phyloP scores from a whole-genome alignment of 2,888 invertebrate genomes.

The Prosopocoilus inquinatus region DNA sequence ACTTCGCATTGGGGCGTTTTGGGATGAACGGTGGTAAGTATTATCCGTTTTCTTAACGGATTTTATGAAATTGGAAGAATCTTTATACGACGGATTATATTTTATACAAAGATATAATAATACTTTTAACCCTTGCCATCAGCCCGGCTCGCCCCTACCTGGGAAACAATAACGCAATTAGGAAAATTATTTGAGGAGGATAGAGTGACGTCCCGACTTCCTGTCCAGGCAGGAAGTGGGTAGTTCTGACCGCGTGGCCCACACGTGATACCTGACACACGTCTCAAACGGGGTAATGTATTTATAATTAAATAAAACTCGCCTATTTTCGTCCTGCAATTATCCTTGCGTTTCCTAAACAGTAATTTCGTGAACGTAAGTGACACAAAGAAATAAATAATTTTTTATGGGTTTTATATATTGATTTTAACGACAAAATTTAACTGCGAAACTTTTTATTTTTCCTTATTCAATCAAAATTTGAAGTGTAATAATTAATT shows the following conservation, averaged over 20 bases:
- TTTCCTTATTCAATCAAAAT: too few relatives aligned
- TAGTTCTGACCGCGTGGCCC: slow-evolving; percentile 40
- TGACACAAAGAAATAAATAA: too few relatives aligned
- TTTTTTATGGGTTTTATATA: too few relatives aligned
- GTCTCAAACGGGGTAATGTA: slow-evolving; percentile 26
- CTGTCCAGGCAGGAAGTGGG: slow-evolving; percentile 43
- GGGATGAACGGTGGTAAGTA: too few relatives aligned
- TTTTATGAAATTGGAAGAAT: not conserved
- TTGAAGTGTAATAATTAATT: too few relatives aligned
- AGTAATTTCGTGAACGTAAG: too few relatives aligned
- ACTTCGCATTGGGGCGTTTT: not conserved
- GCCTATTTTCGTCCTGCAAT: not conserved
- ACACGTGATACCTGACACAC: slow-evolving; percentile 41
- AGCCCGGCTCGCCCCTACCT: slow-evolving; percentile 29
- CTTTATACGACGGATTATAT: not conserved
- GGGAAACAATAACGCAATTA: slow-evolving; percentile 42
- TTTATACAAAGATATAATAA: not conserved
- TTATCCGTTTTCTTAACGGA: not conserved
- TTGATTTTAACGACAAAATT: too few relatives aligned
- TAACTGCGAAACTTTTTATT: too few relatives aligned
- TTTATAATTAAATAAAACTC: slow-evolving; percentile 23
- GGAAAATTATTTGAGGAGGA: slow-evolving; percentile 44
- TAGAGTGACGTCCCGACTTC: slow-evolving; percentile 41
- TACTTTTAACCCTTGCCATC: slow-evolving; percentile 15
- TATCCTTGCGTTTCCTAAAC: not conserved